Percentiles rank a stretch among this genome's conserved stretches.
Conservation (phyloP, 2,888 invertebrate genomes). For the Drosophila percnosoma region DNA sequence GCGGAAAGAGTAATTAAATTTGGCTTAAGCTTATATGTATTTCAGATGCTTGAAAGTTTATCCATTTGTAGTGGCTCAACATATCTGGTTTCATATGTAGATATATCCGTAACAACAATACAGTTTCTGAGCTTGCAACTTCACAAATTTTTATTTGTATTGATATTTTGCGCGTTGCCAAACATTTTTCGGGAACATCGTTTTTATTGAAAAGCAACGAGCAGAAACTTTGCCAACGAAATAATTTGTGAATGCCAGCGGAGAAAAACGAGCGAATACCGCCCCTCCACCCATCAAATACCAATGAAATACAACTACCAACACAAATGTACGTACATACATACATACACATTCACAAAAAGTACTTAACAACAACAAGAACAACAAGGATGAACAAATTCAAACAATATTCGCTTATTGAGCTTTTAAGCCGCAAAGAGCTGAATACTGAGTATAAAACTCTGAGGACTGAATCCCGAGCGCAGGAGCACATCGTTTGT, state of each 20-base stretch:
- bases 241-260: constrained; percentile 60
- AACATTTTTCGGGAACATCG: constrained; percentile 15
- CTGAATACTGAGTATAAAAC: constrained; percentile 22
- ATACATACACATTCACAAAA: neutral
- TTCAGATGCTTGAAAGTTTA: constrained; percentile 12
- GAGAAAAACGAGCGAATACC: neutral
- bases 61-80: constrained; percentile 4
- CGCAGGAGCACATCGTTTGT: constrained; percentile 5
- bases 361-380: constrained; percentile 17
- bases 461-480: constrained; percentile 5
- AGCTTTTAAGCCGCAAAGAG: constrained; percentile 70
- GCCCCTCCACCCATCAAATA: constrained; percentile 34
- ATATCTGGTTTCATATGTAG: neutral
- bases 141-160: constrained; percentile 40
- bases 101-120: neutral
- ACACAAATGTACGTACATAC: neutral
- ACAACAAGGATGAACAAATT: constrained; percentile 55
- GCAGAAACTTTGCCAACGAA: constrained; percentile 51
- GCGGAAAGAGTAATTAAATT: constrained; percentile 18
- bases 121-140: constrained; percentile 12
- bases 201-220: constrained; percentile 55
- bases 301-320: constrained; percentile 48
- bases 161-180: constrained; percentile 34
- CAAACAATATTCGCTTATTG: constrained; percentile 69
- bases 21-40: neutral